These are phyloP conservation scores for Xenentodon cancila DNA, from an alignment of 2,797 vertebrate genomes.

Conservation along the genomic window DNA sequence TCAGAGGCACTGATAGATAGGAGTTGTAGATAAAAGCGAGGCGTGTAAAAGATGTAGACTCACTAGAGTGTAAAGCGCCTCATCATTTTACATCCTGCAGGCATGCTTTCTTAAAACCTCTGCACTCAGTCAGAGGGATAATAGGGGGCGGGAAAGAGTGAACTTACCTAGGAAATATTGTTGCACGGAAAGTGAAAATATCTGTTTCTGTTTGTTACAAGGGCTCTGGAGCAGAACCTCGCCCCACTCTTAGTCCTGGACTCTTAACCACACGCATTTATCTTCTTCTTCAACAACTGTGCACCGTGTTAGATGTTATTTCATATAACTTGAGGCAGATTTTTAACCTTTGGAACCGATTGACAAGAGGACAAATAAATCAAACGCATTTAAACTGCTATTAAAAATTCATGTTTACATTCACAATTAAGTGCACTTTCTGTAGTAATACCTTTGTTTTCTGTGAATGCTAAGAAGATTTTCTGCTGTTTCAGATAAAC, in stretches of 20 bases:
- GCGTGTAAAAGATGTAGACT: conserved; percentile 27
- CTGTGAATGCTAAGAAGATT: background rate
- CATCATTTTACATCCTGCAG: conserved; percentile 30
- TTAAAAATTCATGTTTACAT: too few species aligned
- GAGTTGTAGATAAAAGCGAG: conserved; percentile 41
- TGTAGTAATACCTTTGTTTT: background rate
- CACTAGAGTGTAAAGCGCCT: conserved; percentile 29
- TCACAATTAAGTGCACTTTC: too few species aligned
- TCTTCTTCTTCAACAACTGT: conserved; percentile 7
- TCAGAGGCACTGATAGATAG: conserved; percentile 28
- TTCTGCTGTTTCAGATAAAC: background rate
- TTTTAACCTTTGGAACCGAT: conserved; percentile 3
- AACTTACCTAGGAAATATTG: conserved; percentile 18
- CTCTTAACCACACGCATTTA: background rate
- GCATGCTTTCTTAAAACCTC: conserved; percentile 31
- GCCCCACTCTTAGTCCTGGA: background rate
- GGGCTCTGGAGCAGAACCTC: conserved; percentile 25
- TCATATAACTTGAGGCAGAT: background rate
- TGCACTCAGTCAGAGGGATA: conserved; percentile 24
- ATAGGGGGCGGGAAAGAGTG: conserved; percentile 23
- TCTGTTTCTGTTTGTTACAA: conserved; percentile 39
- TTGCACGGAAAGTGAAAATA: conserved; percentile 33
- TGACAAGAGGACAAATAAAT: background rate
- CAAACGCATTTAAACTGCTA: background rate
- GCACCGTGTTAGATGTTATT: background rate